Base-by-base conservation (phyloP, 2,797 vertebrate genomes). In the Chlorospingus flavigularis region DNA sequence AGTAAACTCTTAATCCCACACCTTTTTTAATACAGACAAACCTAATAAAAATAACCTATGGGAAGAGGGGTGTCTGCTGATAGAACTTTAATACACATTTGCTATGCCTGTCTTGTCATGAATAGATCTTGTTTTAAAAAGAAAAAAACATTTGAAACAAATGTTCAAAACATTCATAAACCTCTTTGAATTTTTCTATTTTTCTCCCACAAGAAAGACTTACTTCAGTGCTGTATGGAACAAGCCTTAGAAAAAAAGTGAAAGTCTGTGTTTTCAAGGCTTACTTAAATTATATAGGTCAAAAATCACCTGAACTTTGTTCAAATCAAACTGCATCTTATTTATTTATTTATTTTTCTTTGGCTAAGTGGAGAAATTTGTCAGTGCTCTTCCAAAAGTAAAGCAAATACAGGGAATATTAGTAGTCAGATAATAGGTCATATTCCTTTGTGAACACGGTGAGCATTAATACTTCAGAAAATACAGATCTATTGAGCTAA, bases 281-380 rank as follows among this genome's bases (percentile, higher is more conserved):
- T 86, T 76, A 78, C 71, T 79, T 86, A 86, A 71, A 85, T 90
- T 39, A 39, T 58, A 55, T 3, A 23, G 24, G 40, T 73, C 53
- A 95, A 86, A 76, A 95, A 80, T 65, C 54, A 80, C 43, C 43
- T 47, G 73, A 93, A 94, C 45, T 77, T 92, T 58, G 57, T 30
- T 86, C 23, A 13, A 75, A 25, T 71, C 57, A 90, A 57, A 65
- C 50, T 21, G 5, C 14, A 35, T 31, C 17, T 65, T 57, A 57
- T 78, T 79, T 62, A 20, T 77, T 66, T 40, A 19, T 33, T 55
- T 57, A 6, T 57, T 57, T 85, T 82, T 31, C 30, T 94, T 95
- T 95, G 68, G n/a, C 40, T 88, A 60, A 81, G 61, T 33, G 37
- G 88, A 62, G 45, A 76, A 77, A 95, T 76, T 28, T 58, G 11